Evolutionary conservation across 2,113 vertebrate genomes (phyloP), one percentile per base, ranked within the genome.

Genomic region (Cyrtonyx montezumae): DNA sequence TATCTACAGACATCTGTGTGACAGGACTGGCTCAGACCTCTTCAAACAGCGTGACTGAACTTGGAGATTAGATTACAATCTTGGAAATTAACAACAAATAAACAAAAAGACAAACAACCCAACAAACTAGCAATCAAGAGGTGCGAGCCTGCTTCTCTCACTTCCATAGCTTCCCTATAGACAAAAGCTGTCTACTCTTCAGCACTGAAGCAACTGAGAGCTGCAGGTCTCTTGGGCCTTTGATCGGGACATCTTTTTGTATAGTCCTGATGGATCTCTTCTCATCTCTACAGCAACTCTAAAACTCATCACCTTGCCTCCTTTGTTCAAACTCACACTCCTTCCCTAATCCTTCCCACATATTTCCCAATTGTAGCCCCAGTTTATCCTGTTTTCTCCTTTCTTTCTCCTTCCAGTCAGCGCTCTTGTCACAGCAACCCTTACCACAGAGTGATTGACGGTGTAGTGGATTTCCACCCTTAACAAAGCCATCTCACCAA

Each of bases 171-270:
- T 53, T 53, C 26, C 51, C 51, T 53, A 53, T 53, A 30, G 51
- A 53, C 51, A 28, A 21, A 23, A 85, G 18, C 28, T 36, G 67
- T 34, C 6, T 32, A 59, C 51, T 28, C 3, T n/a, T 68, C 34
- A 62, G 28, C 3, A 1, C 23, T 42, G n/a, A 89, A 73, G 53
- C 49, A 42, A 49, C n/a, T 0, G 0, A 62, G 49, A 74, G 36
- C 11, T 79, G 11, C 17, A 82, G 15, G 6, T 81, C 30, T 81
- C 40, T 53, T 61, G n/a, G 37, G 26, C 55, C 36, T 82, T 79
- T 2, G 4, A 25, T 30, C 1, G 5, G 56, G 53, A 40, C 36
- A 55, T 58, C 48, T 91, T 76, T 91, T 73, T 46, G 18, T 66
- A 17, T 56, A 75, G 51, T 43, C 37, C 8, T n/a, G 20, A 70